Conservation (phyloP, 2,888 invertebrate genomes). For the Platycnemis pennipes region DNA sequence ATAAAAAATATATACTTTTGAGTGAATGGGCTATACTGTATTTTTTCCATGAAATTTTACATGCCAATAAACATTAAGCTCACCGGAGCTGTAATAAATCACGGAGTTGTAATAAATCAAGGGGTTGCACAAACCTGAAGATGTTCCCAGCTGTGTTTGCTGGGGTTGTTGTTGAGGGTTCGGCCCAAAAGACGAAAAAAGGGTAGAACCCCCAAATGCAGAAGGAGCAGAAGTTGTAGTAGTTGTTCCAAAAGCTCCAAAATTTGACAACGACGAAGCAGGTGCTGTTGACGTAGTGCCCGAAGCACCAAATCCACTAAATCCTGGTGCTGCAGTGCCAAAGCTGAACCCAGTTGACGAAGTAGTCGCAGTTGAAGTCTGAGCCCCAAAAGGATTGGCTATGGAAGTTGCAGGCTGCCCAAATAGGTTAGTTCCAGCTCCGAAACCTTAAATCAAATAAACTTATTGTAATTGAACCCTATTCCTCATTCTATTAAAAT, state of each 20-base stretch:
- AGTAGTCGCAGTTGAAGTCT: slow-evolving; percentile 50
- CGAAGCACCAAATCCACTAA: slow-evolving; percentile 75
- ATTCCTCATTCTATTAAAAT: background rate
- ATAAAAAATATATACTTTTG: too few relatives aligned
- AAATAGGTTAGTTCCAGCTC: slow-evolving; percentile 72
- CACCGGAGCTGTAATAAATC: too few relatives aligned
- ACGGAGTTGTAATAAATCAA: too few relatives aligned
- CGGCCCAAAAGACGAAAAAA: slow-evolving; percentile 73
- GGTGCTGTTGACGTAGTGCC: slow-evolving; percentile 74
- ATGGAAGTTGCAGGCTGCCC: slow-evolving; percentile 22
- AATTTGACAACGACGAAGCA: slow-evolving; percentile 72
- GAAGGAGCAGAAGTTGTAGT: slow-evolving; percentile 78
- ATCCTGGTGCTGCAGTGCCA: slow-evolving; percentile 74
- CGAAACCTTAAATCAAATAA: slow-evolving; percentile 33
- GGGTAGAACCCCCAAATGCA: slow-evolving; percentile 76
- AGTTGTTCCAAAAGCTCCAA: slow-evolving; percentile 76
- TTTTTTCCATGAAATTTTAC: too few relatives aligned
- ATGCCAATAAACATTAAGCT: too few relatives aligned
- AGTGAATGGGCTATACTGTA: too few relatives aligned
- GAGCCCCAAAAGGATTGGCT: slow-evolving; percentile 27
- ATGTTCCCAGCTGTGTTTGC: slow-evolving; percentile 4
- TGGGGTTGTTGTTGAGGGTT: background rate
- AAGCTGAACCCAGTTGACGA: slow-evolving; percentile 68
- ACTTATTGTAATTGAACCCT: background rate
- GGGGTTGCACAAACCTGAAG: slow-evolving; percentile 14